These are phyloP conservation scores for Zaprionus africanus DNA, from an alignment of 1,140 invertebrate genomes.

Conservation along the genomic window DNA sequence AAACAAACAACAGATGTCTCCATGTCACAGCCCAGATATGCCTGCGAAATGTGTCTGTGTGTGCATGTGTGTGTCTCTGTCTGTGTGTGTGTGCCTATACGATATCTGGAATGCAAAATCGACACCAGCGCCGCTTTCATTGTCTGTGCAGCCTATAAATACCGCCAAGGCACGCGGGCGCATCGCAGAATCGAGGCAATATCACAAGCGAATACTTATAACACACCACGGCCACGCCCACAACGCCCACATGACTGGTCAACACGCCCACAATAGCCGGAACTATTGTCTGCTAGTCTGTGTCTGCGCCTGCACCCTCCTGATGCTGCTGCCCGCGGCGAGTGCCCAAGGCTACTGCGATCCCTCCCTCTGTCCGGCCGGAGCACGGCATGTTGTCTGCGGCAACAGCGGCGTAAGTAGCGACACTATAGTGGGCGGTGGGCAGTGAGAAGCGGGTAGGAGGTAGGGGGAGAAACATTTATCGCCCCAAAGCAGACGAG, in stretches of 20 bases:
- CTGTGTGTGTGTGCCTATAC: not conserved
- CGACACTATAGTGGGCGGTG: not conserved
- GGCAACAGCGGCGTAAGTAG: slow-evolving; percentile 67
- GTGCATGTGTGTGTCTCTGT: not conserved
- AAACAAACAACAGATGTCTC: slow-evolving; percentile 34
- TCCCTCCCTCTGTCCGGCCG: slow-evolving; percentile 52
- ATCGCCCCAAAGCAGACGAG: too few species aligned
- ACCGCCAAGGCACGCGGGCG: slow-evolving; percentile 1
- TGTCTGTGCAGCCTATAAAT: slow-evolving; percentile 35
- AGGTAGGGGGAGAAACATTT: too few species aligned
- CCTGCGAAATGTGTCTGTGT: not conserved
- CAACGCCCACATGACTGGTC: not conserved
- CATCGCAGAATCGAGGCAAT: not conserved
- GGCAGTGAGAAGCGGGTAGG: too few species aligned
- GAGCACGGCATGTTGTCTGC: slow-evolving; percentile 60
- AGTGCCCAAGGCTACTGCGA: slow-evolving; percentile 66
- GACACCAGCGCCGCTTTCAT: not conserved
- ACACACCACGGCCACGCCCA: not conserved
- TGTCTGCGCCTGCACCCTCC: not conserved
- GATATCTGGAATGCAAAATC: slow-evolving; percentile 12
- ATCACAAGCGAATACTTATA: not conserved
- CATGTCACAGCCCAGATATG: slow-evolving; percentile 19
- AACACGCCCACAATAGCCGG: not conserved
- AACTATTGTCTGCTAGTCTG: not conserved
- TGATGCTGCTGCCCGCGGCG: not conserved